These are phyloP conservation scores for Crotalus tigris DNA, from an alignment of 2,113 vertebrate species.

Conservation along the genomic window DNA sequence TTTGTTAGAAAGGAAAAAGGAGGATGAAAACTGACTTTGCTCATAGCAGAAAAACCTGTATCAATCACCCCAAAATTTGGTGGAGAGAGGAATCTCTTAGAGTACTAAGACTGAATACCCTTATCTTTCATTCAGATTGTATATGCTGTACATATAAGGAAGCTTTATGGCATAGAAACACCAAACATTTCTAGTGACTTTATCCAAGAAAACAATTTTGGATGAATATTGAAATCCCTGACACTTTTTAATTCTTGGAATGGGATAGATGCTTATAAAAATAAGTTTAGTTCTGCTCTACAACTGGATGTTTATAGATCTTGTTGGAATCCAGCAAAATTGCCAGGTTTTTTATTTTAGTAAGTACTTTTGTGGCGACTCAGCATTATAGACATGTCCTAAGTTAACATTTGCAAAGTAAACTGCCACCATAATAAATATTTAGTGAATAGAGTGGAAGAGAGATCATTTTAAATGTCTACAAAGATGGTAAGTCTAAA, in stretches of 20 bases:
- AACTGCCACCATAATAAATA: not conserved
- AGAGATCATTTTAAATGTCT: not conserved
- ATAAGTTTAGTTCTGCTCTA: not conserved
- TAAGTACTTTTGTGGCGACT: not conserved
- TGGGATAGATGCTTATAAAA: not conserved
- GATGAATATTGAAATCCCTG: not conserved
- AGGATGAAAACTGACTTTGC: not conserved
- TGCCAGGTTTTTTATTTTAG: not conserved
- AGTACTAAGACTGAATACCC: not conserved
- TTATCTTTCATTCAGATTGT: not conserved
- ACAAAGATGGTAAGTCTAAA: not conserved
- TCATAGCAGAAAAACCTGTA: not conserved
- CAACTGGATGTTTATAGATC: not conserved
- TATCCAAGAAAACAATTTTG: not conserved
- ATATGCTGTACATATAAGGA: not conserved
- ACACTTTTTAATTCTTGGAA: not conserved
- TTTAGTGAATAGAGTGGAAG: not conserved
- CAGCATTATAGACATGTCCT: not conserved
- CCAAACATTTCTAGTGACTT: not conserved
- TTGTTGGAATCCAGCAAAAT: not conserved
- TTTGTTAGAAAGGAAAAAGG: not conserved
- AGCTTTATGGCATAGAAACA: not conserved
- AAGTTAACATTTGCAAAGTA: not conserved
- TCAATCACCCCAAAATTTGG: not conserved
- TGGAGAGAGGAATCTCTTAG: not conserved